phyloP scores from a whole-genome alignment of 2,113 vertebrate species.

The Brachypteracias leptosomus region DNA sequence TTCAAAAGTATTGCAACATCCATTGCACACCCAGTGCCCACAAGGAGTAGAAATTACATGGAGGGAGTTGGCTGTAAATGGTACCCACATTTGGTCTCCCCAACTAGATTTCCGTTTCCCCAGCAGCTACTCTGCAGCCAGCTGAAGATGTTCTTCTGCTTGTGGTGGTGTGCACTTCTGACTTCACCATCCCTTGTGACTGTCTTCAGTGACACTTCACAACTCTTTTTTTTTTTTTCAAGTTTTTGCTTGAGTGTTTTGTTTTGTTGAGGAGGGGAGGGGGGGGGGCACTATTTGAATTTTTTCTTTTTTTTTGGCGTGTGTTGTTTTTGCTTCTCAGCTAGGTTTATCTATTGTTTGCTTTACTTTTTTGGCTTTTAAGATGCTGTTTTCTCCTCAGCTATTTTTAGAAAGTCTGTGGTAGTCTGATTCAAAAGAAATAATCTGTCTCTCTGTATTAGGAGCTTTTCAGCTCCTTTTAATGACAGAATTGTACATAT shows the following conservation, averaged over 20 bases:
- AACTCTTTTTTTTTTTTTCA: neutral
- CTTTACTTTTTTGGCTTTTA: conserved; percentile 57
- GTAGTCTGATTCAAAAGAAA: conserved; percentile 64
- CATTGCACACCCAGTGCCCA: neutral
- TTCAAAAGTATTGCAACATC: neutral
- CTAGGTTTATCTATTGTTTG: conserved; percentile 62
- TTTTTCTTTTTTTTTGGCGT: neutral
- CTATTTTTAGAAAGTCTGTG: conserved; percentile 69
- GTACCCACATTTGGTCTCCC: neutral
- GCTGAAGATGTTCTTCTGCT: conserved; percentile 2
- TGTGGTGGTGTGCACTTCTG: neutral
- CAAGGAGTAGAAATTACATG: neutral
- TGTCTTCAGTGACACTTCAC: neutral
- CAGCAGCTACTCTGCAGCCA: neutral
- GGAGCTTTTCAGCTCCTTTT: conserved; percentile 66
- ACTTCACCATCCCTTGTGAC: neutral
- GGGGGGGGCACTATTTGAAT: neutral
- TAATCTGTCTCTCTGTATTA: conserved; percentile 51
- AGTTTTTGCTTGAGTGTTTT: neutral
- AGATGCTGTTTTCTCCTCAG: conserved; percentile 59
- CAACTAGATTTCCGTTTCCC: neutral
- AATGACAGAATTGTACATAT: conserved; percentile 64
- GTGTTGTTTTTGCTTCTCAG: neutral
- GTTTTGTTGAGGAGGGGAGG: neutral
- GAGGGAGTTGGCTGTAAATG: neutral